A percentile compares a stretch with the other conserved stretches of the same genome.
Conservation (phyloP, 2,113 vertebrate species). For the Hippocampus mohnikei region DNA sequence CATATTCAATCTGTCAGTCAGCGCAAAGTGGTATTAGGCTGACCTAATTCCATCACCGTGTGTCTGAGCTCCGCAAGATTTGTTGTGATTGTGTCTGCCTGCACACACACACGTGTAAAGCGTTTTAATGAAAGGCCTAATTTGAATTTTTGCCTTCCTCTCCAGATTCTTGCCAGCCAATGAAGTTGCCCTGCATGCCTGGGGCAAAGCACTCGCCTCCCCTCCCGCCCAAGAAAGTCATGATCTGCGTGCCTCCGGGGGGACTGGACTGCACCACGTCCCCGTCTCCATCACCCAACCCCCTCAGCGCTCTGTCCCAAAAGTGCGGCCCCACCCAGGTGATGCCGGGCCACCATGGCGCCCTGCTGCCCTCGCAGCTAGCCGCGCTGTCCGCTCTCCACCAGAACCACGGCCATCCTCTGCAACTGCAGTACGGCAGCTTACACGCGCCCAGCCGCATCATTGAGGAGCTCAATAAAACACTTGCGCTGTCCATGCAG, state of each 20-base stretch:
- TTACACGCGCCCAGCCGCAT: slow-evolving; percentile 86
- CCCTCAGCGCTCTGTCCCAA: slow-evolving; percentile 77
- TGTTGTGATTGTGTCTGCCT: slow-evolving; percentile 25
- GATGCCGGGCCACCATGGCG: slow-evolving; percentile 76
- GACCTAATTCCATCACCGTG: slow-evolving; percentile 46
- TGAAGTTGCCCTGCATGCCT: slow-evolving; percentile 93
- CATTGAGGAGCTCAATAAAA: slow-evolving; percentile 97
- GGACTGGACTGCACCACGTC: slow-evolving; percentile 78
- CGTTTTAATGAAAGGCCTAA: neutral
- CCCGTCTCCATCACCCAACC: slow-evolving; percentile 55
- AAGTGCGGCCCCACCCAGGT: slow-evolving; percentile 78
- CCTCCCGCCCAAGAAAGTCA: slow-evolving; percentile 98
- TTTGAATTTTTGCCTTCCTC: neutral
- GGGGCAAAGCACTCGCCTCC: slow-evolving; percentile 93
- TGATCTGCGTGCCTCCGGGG: slow-evolving; percentile 92
- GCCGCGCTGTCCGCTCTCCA: slow-evolving; percentile 48
- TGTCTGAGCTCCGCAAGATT: slow-evolving; percentile 28
- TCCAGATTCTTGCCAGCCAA: slow-evolving; percentile 87
- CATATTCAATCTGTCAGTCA: slow-evolving; percentile 53
- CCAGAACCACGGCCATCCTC: slow-evolving; percentile 76
- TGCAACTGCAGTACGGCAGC: slow-evolving; percentile 89
- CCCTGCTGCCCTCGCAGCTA: slow-evolving; percentile 83
- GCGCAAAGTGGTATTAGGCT: slow-evolving; percentile 50
- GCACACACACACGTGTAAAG: neutral
- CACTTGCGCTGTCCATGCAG: slow-evolving; percentile 93